Percentiles rank a stretch among this genome's conserved stretches.
Conservation (phyloP, 37 sponge, comb jelly and placozoan species). For the Geodia barretti region DNA sequence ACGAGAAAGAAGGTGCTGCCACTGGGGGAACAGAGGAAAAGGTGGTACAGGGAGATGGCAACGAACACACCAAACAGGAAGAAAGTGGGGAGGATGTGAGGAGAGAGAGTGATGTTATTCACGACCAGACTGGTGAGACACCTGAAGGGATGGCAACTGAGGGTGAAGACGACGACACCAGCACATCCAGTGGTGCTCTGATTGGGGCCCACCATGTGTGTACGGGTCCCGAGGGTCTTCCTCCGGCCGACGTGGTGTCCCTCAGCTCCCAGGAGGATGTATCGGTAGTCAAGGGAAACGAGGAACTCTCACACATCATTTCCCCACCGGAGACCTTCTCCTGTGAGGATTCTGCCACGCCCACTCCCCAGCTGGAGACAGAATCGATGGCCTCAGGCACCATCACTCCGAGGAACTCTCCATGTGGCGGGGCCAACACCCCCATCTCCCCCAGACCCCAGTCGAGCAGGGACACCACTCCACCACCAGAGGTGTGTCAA, state of each 20-base stretch:
- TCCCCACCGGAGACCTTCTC: conserved; percentile 32
- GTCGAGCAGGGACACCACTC: not conserved
- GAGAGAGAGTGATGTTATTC: too few species aligned
- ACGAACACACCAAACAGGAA: too few species aligned
- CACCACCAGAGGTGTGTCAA: not conserved
- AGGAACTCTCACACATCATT: conserved; percentile 4
- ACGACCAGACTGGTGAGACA: too few species aligned
- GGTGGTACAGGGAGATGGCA: too few species aligned
- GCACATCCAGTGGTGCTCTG: too few species aligned
- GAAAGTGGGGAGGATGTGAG: too few species aligned
- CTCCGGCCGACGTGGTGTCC: not conserved
- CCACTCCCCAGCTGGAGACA: conserved; percentile 20
- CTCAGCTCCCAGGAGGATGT: not conserved
- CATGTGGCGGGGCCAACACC: conserved; percentile 5
- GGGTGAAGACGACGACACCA: too few species aligned
- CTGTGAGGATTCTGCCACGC: conserved; percentile 36
- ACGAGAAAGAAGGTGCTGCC: too few species aligned
- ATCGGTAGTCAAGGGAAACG: not conserved
- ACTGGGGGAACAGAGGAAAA: too few species aligned
- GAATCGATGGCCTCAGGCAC: not conserved
- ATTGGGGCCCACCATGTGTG: too few species aligned
- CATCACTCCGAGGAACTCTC: conserved; percentile 21
- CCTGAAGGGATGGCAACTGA: too few species aligned
- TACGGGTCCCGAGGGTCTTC: not conserved
- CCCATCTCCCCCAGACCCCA: not conserved